These are phyloP conservation scores for Nannospalax galili DNA, from an alignment of 2,113 vertebrate species.

Conservation along the genomic window DNA sequence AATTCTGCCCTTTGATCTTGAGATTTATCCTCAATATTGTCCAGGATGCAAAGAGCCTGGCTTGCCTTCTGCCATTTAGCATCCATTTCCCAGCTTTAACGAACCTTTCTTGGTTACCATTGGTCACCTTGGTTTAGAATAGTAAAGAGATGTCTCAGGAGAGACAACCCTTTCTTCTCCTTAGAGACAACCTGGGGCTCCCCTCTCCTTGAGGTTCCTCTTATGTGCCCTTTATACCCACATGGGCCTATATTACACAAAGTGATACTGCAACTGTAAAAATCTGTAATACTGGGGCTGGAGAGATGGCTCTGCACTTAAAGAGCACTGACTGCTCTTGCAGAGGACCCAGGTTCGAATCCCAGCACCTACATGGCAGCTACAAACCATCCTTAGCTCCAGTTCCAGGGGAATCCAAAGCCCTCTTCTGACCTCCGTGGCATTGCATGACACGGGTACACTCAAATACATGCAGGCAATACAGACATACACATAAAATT, in stretches of 20 bases:
- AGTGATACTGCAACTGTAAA: background rate
- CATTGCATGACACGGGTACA: no score
- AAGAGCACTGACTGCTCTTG: no score
- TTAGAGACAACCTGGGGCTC: background rate
- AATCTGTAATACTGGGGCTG: background rate
- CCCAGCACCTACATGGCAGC: no score
- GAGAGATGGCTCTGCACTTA: no score
- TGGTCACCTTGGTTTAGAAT: slow-evolving; percentile 7
- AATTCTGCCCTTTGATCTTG: background rate
- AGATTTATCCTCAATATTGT: slow-evolving; percentile 38
- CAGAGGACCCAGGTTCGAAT: no score
- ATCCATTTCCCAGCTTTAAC: background rate
- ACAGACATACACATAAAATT: no score
- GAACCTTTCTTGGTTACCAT: slow-evolving; percentile 24
- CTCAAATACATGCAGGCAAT: no score
- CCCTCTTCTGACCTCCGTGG: no score
- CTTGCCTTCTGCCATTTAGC: background rate
- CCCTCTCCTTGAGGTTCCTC: background rate
- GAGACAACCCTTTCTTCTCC: background rate
- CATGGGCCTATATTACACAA: background rate
- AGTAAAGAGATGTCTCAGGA: background rate
- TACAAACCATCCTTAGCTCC: no score
- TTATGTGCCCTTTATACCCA: background rate
- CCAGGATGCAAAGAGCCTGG: background rate
- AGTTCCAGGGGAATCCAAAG: no score